Evolutionary conservation across 2,888 invertebrate species (phyloP).

Genomic region (Escarpia spicata): DNA sequence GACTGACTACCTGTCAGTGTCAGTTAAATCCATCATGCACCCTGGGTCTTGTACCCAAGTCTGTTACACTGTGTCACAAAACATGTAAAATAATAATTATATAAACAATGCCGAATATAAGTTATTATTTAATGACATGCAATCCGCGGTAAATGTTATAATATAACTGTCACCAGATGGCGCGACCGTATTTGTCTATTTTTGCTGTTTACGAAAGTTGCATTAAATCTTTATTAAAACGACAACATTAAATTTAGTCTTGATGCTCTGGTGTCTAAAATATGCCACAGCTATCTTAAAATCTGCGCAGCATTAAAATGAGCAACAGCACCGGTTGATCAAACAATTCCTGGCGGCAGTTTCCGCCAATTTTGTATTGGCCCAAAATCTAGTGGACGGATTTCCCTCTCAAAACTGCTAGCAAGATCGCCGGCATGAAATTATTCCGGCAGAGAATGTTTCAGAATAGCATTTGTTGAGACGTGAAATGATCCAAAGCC

Average conservation of each 20-base stretch:
- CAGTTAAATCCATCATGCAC: too few relatives aligned
- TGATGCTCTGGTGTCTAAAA: background rate
- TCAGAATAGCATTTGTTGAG: background rate
- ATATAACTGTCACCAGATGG: background rate
- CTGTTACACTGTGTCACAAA: background rate
- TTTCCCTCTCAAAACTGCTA: background rate
- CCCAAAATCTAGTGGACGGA: background rate
- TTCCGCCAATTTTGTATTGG: background rate
- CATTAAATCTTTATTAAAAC: background rate
- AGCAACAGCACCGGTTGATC: background rate
- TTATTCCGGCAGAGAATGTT: background rate
- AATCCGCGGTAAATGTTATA: background rate
- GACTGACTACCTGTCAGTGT: too few relatives aligned
- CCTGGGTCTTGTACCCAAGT: too few relatives aligned
- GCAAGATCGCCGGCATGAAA: background rate
- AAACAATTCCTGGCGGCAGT: background rate
- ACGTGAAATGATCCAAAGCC: background rate
- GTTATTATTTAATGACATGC: background rate
- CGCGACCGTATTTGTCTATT: background rate
- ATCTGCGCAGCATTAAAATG: background rate
- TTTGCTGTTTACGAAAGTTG: background rate
- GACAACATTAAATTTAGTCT: background rate
- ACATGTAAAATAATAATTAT: background rate
- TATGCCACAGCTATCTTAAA: background rate
- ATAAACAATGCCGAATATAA: background rate